Evolutionary conservation across 2,888 invertebrate genomes (phyloP).

Genomic region (Hedychridium roseum): DNA sequence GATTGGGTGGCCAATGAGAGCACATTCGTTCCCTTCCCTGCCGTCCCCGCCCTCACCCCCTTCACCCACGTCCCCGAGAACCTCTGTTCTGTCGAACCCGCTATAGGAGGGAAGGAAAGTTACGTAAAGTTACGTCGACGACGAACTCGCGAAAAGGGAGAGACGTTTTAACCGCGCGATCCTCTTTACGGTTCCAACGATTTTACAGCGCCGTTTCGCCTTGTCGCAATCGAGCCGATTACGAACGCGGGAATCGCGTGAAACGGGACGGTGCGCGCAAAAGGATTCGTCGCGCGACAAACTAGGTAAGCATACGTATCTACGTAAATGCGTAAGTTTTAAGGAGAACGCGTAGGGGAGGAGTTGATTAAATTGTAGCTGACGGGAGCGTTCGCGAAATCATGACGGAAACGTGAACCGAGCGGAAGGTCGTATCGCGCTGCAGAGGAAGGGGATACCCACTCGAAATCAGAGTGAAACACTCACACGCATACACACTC

Average conservation of each 20-base stretch:
- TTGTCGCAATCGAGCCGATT: too few species aligned
- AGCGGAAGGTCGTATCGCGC: constrained; percentile 45
- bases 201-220: too few species aligned
- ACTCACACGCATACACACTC: constrained; percentile 31
- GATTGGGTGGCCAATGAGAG: too few species aligned
- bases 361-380: constrained; percentile 63
- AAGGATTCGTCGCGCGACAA: neutral
- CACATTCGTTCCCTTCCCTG: too few species aligned
- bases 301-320: constrained; percentile 54
- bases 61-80: too few species aligned
- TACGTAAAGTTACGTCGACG: too few species aligned
- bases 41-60: too few species aligned
- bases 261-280: neutral
- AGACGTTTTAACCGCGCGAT: too few species aligned
- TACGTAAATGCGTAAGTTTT: constrained; percentile 58
- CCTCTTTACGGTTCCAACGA: too few species aligned
- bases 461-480: constrained; percentile 39
- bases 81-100: too few species aligned
- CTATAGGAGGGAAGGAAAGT: too few species aligned
- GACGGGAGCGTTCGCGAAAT: constrained; percentile 61
- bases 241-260: neutral
- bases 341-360: constrained; percentile 56
- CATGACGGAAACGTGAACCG: constrained; percentile 29
- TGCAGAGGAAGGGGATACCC: constrained; percentile 41
- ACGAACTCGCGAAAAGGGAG: too few species aligned